Evolutionary conservation across 1,140 invertebrate genomes (phyloP).

Genomic region (Brachionus rubens): DNA sequence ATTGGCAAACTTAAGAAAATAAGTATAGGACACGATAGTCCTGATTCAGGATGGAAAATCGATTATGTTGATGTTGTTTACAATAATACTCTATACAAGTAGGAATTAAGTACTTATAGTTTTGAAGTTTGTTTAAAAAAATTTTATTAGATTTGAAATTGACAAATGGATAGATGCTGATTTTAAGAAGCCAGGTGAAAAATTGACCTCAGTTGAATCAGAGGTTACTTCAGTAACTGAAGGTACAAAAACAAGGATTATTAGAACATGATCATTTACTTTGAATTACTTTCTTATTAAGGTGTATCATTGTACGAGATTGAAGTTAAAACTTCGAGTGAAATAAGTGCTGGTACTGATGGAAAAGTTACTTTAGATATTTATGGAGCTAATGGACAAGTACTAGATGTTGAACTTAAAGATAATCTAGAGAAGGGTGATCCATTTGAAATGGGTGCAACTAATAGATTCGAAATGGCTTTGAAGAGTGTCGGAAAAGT

Average conservation of each 20-base stretch:
- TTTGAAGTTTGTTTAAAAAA: not conserved
- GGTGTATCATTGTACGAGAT: slow-evolving; percentile 54
- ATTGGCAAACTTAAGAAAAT: slow-evolving; percentile 54
- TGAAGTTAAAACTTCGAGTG: slow-evolving; percentile 56
- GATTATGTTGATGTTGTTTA: not conserved
- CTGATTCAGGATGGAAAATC: not conserved
- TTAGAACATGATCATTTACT: too few relatives aligned
- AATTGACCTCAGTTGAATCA: slow-evolving; percentile 53
- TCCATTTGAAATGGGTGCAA: slow-evolving; percentile 15
- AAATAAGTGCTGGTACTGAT: slow-evolving; percentile 54
- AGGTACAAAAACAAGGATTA: too few relatives aligned
- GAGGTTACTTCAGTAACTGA: slow-evolving; percentile 48
- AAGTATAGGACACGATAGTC: slow-evolving; percentile 53
- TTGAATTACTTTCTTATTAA: too few relatives aligned
- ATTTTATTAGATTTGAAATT: not conserved
- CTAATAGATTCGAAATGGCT: slow-evolving; percentile 27
- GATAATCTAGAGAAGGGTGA: slow-evolving; percentile 49
- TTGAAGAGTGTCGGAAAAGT: slow-evolving; percentile 29
- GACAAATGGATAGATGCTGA: not conserved
- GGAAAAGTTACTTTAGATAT: slow-evolving; percentile 55
- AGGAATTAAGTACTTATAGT: not conserved
- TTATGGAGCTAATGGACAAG: slow-evolving; percentile 57
- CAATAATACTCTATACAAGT: not conserved
- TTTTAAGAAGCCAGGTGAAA: slow-evolving; percentile 53
- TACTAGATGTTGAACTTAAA: slow-evolving; percentile 53